Percentiles rank a stretch among this genome's conserved stretches.
Evolutionary conservation across 2,888 invertebrate genomes (phyloP).

Genomic region (Rotaria socialis): DNA sequence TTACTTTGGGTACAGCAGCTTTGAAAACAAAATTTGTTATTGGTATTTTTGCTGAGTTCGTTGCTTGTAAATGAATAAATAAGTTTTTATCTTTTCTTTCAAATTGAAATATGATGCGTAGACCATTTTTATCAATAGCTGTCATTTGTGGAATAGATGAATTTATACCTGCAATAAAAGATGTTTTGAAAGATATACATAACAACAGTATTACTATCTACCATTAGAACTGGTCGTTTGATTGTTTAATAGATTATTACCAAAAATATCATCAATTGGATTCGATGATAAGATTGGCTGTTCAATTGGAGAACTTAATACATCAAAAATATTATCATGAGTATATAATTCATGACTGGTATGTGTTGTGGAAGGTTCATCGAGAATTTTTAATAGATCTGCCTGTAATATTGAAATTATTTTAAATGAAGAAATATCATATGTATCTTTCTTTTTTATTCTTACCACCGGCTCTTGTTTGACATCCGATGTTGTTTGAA

Average conservation of each 20-base stretch:
- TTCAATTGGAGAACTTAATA: neutral
- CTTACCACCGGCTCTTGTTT: neutral
- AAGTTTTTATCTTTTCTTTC: neutral
- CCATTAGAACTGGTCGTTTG: neutral
- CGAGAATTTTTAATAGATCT: neutral
- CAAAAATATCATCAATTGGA: neutral
- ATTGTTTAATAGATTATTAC: neutral
- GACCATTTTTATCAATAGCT: conserved; percentile 30
- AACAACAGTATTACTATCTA: neutral
- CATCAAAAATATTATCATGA: neutral
- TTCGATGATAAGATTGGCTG: neutral
- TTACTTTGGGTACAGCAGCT: conserved; percentile 82
- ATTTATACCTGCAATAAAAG: neutral
- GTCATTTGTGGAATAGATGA: neutral
- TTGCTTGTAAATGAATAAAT: conserved; percentile 3
- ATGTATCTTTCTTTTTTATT: neutral
- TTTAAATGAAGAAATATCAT: neutral
- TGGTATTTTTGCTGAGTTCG: conserved; percentile 59
- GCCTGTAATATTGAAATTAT: neutral
- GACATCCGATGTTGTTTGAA: no score
- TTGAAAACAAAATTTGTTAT: conserved; percentile 78
- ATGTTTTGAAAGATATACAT: no score
- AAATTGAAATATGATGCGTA: neutral
- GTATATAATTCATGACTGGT: neutral
- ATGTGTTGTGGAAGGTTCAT: neutral